phyloP scores from a whole-genome alignment of 2,797 vertebrate genomes.

The Lepus oiostolus region DNA sequence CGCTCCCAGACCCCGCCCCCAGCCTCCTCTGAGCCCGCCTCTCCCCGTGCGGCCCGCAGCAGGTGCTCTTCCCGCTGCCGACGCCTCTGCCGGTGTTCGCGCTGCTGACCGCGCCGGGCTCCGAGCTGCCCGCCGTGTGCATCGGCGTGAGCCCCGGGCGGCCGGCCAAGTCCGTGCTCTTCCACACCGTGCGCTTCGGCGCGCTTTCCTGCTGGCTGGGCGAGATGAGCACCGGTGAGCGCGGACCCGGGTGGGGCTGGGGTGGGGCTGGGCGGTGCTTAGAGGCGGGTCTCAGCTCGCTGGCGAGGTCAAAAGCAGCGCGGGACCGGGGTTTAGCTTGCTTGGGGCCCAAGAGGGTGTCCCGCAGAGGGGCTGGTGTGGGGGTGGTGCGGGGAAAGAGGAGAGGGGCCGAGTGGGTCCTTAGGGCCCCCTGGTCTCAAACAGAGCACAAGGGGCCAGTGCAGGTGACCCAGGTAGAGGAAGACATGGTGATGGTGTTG shows the following conservation, averaged over 20 bases:
- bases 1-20: not conserved
- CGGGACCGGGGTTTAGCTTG: not conserved
- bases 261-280: not conserved
- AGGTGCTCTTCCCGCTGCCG: constrained; percentile 95
- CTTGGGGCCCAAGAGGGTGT: not conserved
- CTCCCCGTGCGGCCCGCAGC: constrained; percentile 84
- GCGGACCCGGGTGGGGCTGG: not conserved
- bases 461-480: constrained; percentile 93
- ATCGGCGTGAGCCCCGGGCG: constrained; percentile 89
- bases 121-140: constrained; percentile 94
- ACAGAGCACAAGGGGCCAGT: constrained; percentile 91
- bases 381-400: not conserved
- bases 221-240: constrained; percentile 87
- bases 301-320: accelerated
- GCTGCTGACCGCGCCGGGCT: constrained; percentile 90
- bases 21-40: not conserved
- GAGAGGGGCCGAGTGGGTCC: too few relatives aligned
- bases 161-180: constrained; percentile 85
- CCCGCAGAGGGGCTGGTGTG: not conserved
- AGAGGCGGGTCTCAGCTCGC: accelerated
- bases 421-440: not conserved
- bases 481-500: constrained; percentile 91
- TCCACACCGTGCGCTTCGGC: constrained; percentile 95
- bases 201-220: constrained; percentile 95
- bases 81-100: constrained; percentile 92